phyloP scores from a whole-genome alignment of 1,140 invertebrate genomes.

The Nylanderia fulva region DNA sequence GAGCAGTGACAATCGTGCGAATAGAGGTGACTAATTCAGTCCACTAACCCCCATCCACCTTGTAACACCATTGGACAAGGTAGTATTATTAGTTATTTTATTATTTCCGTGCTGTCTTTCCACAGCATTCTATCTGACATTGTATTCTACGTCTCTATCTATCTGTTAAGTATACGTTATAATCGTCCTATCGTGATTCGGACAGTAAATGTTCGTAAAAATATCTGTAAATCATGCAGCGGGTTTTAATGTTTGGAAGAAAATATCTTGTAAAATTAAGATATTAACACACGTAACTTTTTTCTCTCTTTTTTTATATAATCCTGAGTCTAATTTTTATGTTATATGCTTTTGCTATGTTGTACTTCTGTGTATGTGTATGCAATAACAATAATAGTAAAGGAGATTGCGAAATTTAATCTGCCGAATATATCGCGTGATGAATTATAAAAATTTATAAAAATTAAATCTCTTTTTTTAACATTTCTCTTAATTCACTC shows the following conservation, averaged over 20 bases:
- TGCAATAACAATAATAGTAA: neutral
- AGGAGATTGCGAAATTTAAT: constrained; percentile 24
- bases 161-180: constrained; percentile 62
- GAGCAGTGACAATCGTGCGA: constrained; percentile 83
- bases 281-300: neutral
- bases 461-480: constrained; percentile 50
- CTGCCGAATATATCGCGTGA: neutral
- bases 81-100: constrained; percentile 78
- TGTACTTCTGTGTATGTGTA: neutral
- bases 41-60: constrained; percentile 78
- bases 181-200: constrained; percentile 34
- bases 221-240: neutral
- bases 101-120: constrained; percentile 73
- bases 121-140: constrained; percentile 59
- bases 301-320: neutral
- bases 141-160: constrained; percentile 55
- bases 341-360: neutral
- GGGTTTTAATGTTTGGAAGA: constrained; percentile 2
- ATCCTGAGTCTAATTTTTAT: constrained; percentile 11
- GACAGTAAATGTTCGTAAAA: neutral
- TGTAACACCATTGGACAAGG: constrained; percentile 78
- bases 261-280: constrained; percentile 26
- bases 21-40: constrained; percentile 84
- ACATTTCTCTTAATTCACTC: constrained; percentile 70
- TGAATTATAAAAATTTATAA: constrained; percentile 2